A percentile compares a stretch with the other conserved stretches of the same genome.
Evolutionary conservation across 1,140 invertebrate species (phyloP).

Genomic region (Aradophagus sp.): DNA sequence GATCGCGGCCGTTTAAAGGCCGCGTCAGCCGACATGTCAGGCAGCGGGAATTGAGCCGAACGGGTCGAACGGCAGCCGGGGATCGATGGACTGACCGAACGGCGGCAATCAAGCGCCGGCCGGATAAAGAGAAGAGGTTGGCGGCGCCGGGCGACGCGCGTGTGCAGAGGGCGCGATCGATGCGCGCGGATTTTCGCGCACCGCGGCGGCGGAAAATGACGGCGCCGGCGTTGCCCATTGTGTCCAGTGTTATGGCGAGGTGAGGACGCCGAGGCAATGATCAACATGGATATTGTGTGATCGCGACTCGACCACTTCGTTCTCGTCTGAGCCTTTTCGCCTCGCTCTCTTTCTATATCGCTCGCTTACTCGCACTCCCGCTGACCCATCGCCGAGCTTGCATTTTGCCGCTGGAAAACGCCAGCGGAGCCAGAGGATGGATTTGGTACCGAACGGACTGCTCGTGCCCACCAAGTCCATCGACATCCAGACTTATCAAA

Average conservation of each 20-base stretch:
- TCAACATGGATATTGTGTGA: conserved; percentile 58
- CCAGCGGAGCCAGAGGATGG: conserved; percentile 56
- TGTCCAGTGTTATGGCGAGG: conserved; percentile 49
- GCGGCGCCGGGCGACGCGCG: conserved; percentile 17
- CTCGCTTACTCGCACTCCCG: too few species aligned
- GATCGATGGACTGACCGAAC: conserved; percentile 19
- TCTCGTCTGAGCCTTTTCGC: not conserved
- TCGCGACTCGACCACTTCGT: conserved; percentile 5
- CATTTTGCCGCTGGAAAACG: too few species aligned
- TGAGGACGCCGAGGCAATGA: conserved; percentile 1
- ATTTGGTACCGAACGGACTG: conserved; percentile 62
- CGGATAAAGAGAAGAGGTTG: conserved; percentile 17
- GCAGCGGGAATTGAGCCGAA: not conserved
- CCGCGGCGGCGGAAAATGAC: conserved; percentile 15
- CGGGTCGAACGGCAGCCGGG: conserved; percentile 17
- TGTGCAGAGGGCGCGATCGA: conserved; percentile 28
- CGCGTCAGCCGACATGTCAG: too few species aligned
- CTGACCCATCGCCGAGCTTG: too few species aligned
- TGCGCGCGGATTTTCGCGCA: conserved; percentile 11
- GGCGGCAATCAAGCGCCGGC: too few species aligned
- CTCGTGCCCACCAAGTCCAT: conserved; percentile 64
- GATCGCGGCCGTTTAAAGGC: not conserved
- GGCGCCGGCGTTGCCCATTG: conserved; percentile 19
- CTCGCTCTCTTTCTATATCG: not conserved
- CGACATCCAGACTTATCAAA: conserved; percentile 68